Percentiles rank a stretch among this genome's conserved stretches.
phyloP scores from a whole-genome alignment of 2,888 invertebrate genomes.

The Prosapia bicincta region DNA sequence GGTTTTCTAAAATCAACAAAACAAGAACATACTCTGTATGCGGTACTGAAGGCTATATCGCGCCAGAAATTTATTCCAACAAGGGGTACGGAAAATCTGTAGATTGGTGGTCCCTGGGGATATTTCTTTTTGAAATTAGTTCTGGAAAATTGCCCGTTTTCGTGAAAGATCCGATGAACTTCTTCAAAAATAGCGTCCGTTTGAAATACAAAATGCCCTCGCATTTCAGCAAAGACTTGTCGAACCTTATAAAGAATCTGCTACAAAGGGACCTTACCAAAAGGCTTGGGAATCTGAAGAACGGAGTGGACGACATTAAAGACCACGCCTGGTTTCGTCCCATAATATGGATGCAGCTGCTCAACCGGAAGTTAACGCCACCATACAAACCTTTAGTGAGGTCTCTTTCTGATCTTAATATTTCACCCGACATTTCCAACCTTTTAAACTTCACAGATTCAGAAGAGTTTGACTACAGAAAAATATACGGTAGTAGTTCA shows the following conservation, averaged over 20 bases:
- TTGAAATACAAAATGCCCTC: too few relatives aligned
- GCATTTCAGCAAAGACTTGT: neutral
- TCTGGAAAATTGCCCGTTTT: constrained; percentile 84
- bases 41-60: constrained; percentile 59
- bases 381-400: neutral
- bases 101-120: constrained; percentile 96
- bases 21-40: constrained; percentile 55
- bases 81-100: constrained; percentile 91
- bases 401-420: neutral
- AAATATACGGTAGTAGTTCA: too few relatives aligned
- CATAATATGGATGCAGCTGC: neutral
- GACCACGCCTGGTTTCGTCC: neutral
- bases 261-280: neutral
- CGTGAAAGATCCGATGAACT: neutral
- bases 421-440: too few relatives aligned
- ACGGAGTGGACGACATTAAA: neutral
- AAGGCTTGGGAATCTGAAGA: neutral
- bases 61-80: constrained; percentile 68
- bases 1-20: constrained; percentile 80
- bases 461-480: too few relatives aligned
- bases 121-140: constrained; percentile 84
- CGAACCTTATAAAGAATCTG: neutral
- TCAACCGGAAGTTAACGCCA: neutral
- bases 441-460: too few relatives aligned
- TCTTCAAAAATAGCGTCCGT: too few relatives aligned